Evolutionary conservation across 2,888 invertebrate species (phyloP).

Genomic region (Drosophila flavopinicola): DNA sequence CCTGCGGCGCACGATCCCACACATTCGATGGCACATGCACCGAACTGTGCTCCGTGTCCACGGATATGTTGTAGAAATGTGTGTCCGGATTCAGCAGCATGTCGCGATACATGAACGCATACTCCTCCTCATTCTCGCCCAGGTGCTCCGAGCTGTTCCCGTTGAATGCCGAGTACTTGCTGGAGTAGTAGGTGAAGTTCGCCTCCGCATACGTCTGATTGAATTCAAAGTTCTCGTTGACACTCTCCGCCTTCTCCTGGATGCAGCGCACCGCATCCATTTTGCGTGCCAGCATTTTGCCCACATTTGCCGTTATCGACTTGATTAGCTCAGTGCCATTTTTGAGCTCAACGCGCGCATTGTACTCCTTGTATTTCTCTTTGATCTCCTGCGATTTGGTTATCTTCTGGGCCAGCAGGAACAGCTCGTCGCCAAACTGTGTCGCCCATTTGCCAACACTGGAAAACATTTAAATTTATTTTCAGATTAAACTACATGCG

Average conservation of each 20-base stretch:
- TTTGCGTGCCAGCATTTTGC: constrained; percentile 93
- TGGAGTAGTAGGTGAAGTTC: constrained; percentile 88
- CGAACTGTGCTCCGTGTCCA: constrained; percentile 92
- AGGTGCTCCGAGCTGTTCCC: constrained; percentile 77
- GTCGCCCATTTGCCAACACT: constrained; percentile 93
- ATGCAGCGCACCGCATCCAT: constrained; percentile 95
- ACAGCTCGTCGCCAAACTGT: constrained; percentile 91
- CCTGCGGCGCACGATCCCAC: constrained; percentile 90
- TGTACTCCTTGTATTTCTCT: constrained; percentile 91
- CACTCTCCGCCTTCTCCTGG: constrained; percentile 89
- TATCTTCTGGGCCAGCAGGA: constrained; percentile 90
- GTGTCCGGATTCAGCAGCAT: constrained; percentile 89
- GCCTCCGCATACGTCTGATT: constrained; percentile 83
- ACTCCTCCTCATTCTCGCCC: constrained; percentile 74
- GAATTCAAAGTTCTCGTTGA: constrained; percentile 87
- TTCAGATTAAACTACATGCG: no score
- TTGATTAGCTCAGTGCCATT: constrained; percentile 91
- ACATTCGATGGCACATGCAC: constrained; percentile 98
- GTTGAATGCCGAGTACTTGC: constrained; percentile 89
- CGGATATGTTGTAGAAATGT: constrained; percentile 93
- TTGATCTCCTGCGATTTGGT: constrained; percentile 91
- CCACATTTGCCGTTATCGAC: constrained; percentile 92
- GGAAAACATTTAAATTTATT: constrained; percentile 59
- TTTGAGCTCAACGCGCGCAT: constrained; percentile 91
- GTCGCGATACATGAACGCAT: constrained; percentile 85